Evolutionary conservation across 2,888 invertebrate species (phyloP).

Genomic region (Conomelus anceps): DNA sequence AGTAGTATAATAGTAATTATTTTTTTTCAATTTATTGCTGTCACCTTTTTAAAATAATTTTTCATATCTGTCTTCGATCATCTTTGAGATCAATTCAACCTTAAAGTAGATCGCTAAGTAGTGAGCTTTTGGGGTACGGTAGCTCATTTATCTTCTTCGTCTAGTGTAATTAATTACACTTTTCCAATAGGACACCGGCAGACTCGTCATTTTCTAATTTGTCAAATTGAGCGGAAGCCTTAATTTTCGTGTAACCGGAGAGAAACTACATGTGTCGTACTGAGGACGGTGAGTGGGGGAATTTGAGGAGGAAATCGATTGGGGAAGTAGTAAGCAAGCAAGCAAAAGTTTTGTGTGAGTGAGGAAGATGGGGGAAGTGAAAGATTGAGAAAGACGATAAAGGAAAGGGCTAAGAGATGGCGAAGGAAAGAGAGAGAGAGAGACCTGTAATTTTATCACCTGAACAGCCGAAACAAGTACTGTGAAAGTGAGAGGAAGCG

Average conservation of each 20-base stretch:
- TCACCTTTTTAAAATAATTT: no score
- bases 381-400: background rate
- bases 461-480: no score
- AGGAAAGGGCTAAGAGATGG: no score
- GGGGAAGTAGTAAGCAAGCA: background rate
- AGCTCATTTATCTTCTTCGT: background rate
- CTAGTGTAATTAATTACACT: background rate
- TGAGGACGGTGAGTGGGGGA: background rate
- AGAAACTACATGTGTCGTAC: background rate
- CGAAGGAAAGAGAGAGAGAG: background rate
- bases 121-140: background rate
- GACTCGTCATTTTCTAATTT: background rate
- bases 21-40: no score
- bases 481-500: no score
- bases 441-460: no score
- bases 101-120: background rate
- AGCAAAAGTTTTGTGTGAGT: background rate
- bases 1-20: no score
- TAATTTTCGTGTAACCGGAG: background rate
- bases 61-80: no score
- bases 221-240: background rate
- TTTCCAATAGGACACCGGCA: background rate
- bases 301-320: background rate
- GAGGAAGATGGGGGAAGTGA: background rate
- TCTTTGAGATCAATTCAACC: no score